These are phyloP conservation scores for Ctenosaura bakeri DNA, from an alignment of 2,797 vertebrate genomes.

Conservation along the genomic window DNA sequence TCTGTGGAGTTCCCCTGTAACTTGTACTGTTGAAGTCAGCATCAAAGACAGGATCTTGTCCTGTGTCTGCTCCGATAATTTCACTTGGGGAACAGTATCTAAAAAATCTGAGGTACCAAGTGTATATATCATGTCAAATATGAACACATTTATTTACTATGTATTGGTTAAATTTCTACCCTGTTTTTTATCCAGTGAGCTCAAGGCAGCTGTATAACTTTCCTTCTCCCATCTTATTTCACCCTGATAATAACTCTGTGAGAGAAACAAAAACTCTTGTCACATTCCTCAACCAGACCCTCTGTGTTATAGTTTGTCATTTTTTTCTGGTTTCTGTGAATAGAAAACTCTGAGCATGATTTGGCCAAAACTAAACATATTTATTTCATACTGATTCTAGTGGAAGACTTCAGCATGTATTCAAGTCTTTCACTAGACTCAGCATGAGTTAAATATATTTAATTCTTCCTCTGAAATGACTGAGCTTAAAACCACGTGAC, in stretches of 20 bases:
- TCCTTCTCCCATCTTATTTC: too few relatives aligned
- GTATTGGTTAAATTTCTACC: too few relatives aligned
- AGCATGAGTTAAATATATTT: neutral
- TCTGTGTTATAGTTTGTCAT: slow-evolving; percentile 28
- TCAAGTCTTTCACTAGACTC: too few relatives aligned
- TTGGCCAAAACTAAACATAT: neutral
- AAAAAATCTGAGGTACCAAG: neutral
- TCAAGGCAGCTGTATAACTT: too few relatives aligned
- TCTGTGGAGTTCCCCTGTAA: too few relatives aligned
- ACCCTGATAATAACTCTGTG: neutral
- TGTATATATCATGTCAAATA: neutral
- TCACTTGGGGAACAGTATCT: neutral
- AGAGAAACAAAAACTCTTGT: neutral
- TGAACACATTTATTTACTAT: neutral
- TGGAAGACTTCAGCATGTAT: neutral
- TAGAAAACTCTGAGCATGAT: neutral
- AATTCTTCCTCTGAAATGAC: neutral
- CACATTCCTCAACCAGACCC: neutral
- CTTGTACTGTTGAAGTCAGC: too few relatives aligned
- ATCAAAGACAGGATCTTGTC: too few relatives aligned
- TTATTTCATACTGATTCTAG: neutral
- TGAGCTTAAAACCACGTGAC: neutral
- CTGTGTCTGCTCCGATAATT: neutral
- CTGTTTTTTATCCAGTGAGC: too few relatives aligned
- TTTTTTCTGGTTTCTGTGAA: slow-evolving; percentile 2